phyloP scores from a whole-genome alignment of 2,888 invertebrate species.

The Macrostomum cliftonense region DNA sequence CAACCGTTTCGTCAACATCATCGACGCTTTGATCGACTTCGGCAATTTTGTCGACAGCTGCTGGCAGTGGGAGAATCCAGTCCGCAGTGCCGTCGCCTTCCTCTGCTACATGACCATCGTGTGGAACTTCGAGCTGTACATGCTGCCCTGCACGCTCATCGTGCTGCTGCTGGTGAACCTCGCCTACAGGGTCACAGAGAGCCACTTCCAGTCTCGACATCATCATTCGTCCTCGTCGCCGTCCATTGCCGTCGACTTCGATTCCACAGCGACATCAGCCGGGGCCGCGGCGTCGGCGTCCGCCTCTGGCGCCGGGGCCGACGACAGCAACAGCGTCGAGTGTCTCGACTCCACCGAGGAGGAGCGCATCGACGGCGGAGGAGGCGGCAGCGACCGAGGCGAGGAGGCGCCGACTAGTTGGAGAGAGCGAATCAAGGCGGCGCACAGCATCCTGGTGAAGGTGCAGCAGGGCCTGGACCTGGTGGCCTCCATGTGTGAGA shows the following conservation, averaged over 20 bases:
- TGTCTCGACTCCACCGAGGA: conserved; percentile 1
- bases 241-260: neutral
- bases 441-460: conserved; percentile 87
- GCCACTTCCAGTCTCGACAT: neutral
- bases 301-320: neutral
- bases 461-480: conserved; percentile 88
- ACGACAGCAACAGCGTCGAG: neutral
- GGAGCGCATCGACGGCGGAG: neutral
- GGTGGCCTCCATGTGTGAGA: conserved; percentile 76
- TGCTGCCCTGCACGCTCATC: conserved; percentile 64
- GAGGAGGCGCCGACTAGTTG: conserved; percentile 79
- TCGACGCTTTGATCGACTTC: conserved; percentile 66
- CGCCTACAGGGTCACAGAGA: conserved; percentile 28
- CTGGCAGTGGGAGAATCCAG: conserved; percentile 83
- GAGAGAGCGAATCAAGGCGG: conserved; percentile 74
- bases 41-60: conserved; percentile 81
- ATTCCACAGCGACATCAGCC: neutral
- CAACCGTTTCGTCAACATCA: conserved; percentile 67
- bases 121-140: conserved; percentile 84
- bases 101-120: conserved; percentile 65
- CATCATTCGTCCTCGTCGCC: conserved; percentile 1
- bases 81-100: conserved; percentile 63
- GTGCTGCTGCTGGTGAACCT: conserved; percentile 59
- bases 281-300: neutral
- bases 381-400: conserved; percentile 1